Conservation (phyloP, 2,797 vertebrate genomes). For the Scleropages formosus region DNA sequence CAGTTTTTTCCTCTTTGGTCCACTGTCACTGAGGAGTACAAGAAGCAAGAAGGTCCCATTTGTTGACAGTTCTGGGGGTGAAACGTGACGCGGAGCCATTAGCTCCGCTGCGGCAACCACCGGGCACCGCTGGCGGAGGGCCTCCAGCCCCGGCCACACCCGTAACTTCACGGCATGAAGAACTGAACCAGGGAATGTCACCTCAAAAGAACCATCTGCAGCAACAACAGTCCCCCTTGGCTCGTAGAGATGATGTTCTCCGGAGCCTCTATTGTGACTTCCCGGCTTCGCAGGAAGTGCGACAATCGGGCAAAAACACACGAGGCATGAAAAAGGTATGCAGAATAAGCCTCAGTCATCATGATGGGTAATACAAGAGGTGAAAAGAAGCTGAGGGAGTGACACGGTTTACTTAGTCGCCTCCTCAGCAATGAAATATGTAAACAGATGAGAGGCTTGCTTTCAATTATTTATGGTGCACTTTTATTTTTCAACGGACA, state of each 20-base stretch:
- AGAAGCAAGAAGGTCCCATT: slow-evolving; percentile 52
- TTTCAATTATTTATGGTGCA: background rate
- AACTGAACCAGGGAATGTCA: too few species aligned
- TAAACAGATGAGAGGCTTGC: background rate
- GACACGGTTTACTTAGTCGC: background rate
- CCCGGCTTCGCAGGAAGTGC: background rate
- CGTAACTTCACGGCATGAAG: too few species aligned
- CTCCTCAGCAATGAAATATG: background rate
- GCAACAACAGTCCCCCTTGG: too few species aligned
- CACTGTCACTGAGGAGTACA: slow-evolving; percentile 44
- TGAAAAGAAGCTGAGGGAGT: background rate
- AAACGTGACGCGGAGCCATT: background rate
- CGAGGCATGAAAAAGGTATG: background rate
- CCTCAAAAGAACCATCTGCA: too few species aligned
- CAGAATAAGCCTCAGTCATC: background rate
- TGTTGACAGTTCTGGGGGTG: background rate
- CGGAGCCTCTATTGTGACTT: background rate
- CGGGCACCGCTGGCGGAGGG: background rate
- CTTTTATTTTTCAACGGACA: background rate
- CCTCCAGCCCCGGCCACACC: background rate
- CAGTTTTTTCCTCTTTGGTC: background rate
- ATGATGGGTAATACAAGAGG: background rate
- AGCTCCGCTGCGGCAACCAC: background rate
- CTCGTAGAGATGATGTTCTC: background rate
- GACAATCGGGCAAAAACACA: background rate